Evolutionary conservation across 1,140 invertebrate genomes (phyloP), one percentile per base, ranked within the genome.

Genomic region (Drosophila rhopaloa): DNA sequence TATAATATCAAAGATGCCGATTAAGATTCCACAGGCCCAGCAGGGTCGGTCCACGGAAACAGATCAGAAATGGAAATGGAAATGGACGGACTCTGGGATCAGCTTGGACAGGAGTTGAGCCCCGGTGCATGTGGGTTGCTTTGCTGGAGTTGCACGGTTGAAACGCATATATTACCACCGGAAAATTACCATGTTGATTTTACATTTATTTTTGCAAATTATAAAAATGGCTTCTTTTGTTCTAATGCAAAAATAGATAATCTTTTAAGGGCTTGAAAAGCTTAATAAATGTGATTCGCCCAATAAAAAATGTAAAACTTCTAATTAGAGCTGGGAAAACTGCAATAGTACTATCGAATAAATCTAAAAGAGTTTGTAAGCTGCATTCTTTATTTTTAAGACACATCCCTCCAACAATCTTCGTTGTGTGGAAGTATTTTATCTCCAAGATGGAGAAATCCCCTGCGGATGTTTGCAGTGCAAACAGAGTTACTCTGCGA

Each of bases 1-100:
- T 91, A 91, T 91, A 91, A 91, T 91, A 89, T 91, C 89, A 91
- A 91, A 91, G 84, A 89, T 89, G 85, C 84, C 84, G 84, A 89
- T 89, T 90, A 89, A 90, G 83, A 88, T 88, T 88, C 84, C 53
- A 48, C 60, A 71, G 35, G 56, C 51, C 58, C 44, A 47, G 55
- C 37, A 29, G 50, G 14, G 43, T 32, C n/a, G 19, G 35, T 29
- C 16, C 51, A 48, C 47, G 35, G 55, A 54, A 57, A 74, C 48
- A 29, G 37, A 55, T 46, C 59, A 27, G 32, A 66, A 37, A 73
- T 41, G 16, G 29, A 47, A n/a, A 37, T 19, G 40, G 43, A 19
- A 16, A 24, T 7, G 54, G 29, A 43, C 24, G 40, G 10, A 66
- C 35, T 8, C 8, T 29, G 27, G 27, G 38, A 46, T 68, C 37